Base-by-base conservation (phyloP, 2,888 invertebrate genomes). In the Mantis religiosa region DNA sequence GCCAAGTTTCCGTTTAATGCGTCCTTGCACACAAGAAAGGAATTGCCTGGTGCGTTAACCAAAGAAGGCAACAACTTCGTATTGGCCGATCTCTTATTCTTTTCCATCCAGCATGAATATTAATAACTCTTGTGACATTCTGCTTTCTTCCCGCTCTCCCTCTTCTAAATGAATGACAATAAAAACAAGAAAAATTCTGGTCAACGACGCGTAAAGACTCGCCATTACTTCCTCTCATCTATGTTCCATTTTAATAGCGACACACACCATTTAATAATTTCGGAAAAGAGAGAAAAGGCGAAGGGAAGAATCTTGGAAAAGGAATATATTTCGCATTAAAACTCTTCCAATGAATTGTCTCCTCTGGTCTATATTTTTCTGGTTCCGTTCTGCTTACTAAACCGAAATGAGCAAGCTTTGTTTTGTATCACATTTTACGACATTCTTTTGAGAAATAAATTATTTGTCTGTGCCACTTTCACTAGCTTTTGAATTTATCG, bases 241-340 rank as follows among this genome's bases (percentile, higher is more conserved):
- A 41, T 89, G 81, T 89, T 34, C 87, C 27, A 54, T 89, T 89
- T 83, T 87, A 89, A 89, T 83, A 89, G 86, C 89, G 89, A 82
- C 28, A 86, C 89, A 83, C 86, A 15, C 86, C 89, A 89, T 89
- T 89, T 86, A 89, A 83, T 89, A 89, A 86, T 47, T 47, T 12
- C 54, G 54, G 54, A 71, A 47, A 28, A 47, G 85, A 25, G 85
- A n/a, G 54, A n/a, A 85, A 47, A 12, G 34, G 54, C 85, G 27
- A 34, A 15, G 54, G 27, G 34, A 27, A 47, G 27, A 47, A 85
- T 47, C 47, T 54, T 30, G 54, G 20, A 71, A 47, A 85, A 41
- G 41, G n/a, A 85, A 25, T 85, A 54, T 85, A 85, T n/a, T 47
- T 85, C 20, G 15, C 47, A 54, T 85, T 85, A 85, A 47, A 47